Percentiles rank a stretch among this genome's conserved stretches.
phyloP scores from a whole-genome alignment of 2,113 vertebrate genomes.

The Cottus gobio region DNA sequence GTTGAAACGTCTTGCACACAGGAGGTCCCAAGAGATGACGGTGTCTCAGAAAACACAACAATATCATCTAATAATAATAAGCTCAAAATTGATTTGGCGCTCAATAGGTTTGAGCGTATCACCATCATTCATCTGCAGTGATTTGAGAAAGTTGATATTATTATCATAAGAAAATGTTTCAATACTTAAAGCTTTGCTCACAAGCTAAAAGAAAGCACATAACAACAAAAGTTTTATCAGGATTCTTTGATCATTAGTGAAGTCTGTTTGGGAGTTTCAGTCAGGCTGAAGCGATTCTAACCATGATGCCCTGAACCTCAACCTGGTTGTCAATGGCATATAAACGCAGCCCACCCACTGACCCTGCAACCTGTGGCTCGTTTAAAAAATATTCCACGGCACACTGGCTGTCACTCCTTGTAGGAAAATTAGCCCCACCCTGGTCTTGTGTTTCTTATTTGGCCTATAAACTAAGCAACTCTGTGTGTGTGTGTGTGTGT shows the following conservation, averaged over 20 bases:
- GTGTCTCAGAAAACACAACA: background rate
- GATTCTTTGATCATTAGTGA: background rate
- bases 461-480: constrained; percentile 14
- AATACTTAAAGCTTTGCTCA: background rate
- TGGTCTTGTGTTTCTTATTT: constrained; percentile 36
- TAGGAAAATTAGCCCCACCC: constrained; percentile 46
- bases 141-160: background rate
- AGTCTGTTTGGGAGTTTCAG: background rate
- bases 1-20: background rate
- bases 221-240: background rate
- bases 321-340: constrained; percentile 5
- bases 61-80: background rate
- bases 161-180: too few relatives aligned
- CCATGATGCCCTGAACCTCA: background rate
- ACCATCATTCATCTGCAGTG: background rate
- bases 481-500: constrained; percentile 1
- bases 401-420: constrained; percentile 41
- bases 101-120: background rate
- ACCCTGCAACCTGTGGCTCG: constrained; percentile 8
- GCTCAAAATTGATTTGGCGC: background rate
- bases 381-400: constrained; percentile 57
- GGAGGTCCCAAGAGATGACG: constrained; percentile 7
- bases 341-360: constrained; percentile 59
- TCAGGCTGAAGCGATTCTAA: background rate
- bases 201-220: background rate